Evolutionary conservation across 1,140 invertebrate genomes (phyloP), one percentile per base, ranked within the genome.

Genomic region (Caligus rogercresseyi): DNA sequence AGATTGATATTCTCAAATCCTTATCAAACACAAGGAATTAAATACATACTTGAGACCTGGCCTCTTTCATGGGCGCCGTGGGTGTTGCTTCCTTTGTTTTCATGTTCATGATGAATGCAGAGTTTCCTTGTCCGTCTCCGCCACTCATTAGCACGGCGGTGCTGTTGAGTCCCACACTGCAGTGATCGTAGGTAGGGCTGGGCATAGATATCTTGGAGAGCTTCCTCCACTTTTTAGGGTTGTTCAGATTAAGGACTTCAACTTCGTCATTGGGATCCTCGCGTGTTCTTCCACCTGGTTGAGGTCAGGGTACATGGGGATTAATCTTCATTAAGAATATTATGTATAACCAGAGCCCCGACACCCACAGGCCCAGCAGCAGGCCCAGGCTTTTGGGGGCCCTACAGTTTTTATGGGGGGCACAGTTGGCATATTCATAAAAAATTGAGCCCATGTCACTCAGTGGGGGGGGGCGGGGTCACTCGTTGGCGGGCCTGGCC

Each of bases 131-230:
- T 14, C 24, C 57, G 13, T 2, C 23, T 25, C 57, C 57, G 43
- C 57, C 57, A 60, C 24, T 60, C 16, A 60, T 26, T 15, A 60
- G 18, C 16, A 60, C 26, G 4, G 57, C 4, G 7, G 57, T 60
- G 13, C 51, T 60, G 24, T 60, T 60, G 14, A 60, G 7, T 1
- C 24, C 57, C 2, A 60, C 57, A 4, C 16, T 26, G 24, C 57
- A 60, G 25, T 60, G 57, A 25, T 60, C 57, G 43, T 26, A 60
- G 15, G 57, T 60, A 15, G 57, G 57, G 3, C 21, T 60, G 1
- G 24, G 18, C 57, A 60, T 26, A 3, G 14, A 31, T 2, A 60
- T 18, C 21, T 60, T 60, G 57, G 57, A 60, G 18, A 60, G 57
- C 1, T 20, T 60, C 51, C 26, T 53, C 57, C 57, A 60, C n/a